phyloP scores from a whole-genome alignment of 1,140 invertebrate genomes.

The Procambarus clarkii region DNA sequence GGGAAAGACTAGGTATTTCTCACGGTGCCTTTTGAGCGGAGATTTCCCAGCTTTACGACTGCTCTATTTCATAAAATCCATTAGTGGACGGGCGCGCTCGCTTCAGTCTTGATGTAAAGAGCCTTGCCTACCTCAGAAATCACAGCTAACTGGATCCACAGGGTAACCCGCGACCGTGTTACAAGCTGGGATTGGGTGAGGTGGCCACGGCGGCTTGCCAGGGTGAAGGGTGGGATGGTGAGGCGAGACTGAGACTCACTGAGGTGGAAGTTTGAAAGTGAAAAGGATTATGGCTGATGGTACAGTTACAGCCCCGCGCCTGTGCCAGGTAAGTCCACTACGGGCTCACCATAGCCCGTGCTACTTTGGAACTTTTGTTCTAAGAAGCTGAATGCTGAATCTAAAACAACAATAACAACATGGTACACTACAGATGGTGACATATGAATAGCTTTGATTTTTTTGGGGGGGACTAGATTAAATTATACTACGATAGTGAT shows the following conservation, averaged over 20 bases:
- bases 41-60: slow-evolving; percentile 61
- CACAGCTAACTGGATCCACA: slow-evolving; percentile 17
- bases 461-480: too few species aligned
- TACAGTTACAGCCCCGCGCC: too few species aligned
- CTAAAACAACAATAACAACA: too few species aligned
- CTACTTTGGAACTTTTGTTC: too few species aligned
- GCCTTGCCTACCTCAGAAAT: slow-evolving; percentile 34
- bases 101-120: slow-evolving; percentile 54
- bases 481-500: too few species aligned
- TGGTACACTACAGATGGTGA: too few species aligned
- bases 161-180: not conserved
- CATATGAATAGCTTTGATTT: too few species aligned
- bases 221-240: not conserved
- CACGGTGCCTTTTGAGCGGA: slow-evolving; percentile 41
- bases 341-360: too few species aligned
- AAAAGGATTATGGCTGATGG: too few species aligned
- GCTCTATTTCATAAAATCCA: slow-evolving; percentile 67
- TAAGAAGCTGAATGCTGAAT: too few species aligned
- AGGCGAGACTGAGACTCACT: not conserved
- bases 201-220: not conserved
- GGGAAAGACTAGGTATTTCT: slow-evolving; percentile 34
- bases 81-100: slow-evolving; percentile 53
- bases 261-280: too few species aligned
- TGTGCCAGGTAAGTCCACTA: too few species aligned
- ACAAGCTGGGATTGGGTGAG: not conserved